Conservation (phyloP, 2,888 invertebrate genomes). For the Sarcophaga variegata region DNA sequence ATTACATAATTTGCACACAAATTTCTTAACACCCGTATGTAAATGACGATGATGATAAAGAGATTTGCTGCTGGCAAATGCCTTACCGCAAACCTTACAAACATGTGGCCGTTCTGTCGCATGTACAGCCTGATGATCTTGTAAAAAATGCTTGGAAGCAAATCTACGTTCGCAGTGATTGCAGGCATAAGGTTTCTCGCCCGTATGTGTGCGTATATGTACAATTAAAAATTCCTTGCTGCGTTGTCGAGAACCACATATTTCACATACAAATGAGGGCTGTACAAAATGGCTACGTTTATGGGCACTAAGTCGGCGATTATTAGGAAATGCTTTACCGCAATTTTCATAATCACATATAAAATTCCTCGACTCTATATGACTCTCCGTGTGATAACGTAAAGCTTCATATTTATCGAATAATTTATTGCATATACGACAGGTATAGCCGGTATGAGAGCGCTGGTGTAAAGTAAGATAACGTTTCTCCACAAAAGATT, state of each 20-base stretch:
- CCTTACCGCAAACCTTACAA: slow-evolving; percentile 75
- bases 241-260: slow-evolving; percentile 77
- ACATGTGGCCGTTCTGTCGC: slow-evolving; percentile 76
- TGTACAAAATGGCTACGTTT: slow-evolving; percentile 74
- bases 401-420: slow-evolving; percentile 75
- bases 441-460: slow-evolving; percentile 73
- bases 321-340: slow-evolving; percentile 74
- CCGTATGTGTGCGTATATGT: slow-evolving; percentile 76
- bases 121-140: slow-evolving; percentile 78
- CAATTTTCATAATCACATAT: slow-evolving; percentile 74
- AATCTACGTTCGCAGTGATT: slow-evolving; percentile 75
- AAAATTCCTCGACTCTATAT: slow-evolving; percentile 73
- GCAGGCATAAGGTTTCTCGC: slow-evolving; percentile 77
- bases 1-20: slow-evolving; percentile 78
- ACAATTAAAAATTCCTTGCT: slow-evolving; percentile 76
- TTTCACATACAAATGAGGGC: slow-evolving; percentile 77
- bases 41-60: slow-evolving; percentile 77
- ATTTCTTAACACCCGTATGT: slow-evolving; percentile 76
- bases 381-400: slow-evolving; percentile 74
- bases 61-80: slow-evolving; percentile 77
- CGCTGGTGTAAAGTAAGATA: slow-evolving; percentile 61
- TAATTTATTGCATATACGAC: slow-evolving; percentile 72
- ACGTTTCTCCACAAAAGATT: slow-evolving; percentile 67
- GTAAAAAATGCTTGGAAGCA: slow-evolving; percentile 75
- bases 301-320: slow-evolving; percentile 74